A percentile compares a stretch with the other conserved stretches of the same genome.
Evolutionary conservation across 1,140 invertebrate species (phyloP).

Genomic region (Onthophagus taurus): DNA sequence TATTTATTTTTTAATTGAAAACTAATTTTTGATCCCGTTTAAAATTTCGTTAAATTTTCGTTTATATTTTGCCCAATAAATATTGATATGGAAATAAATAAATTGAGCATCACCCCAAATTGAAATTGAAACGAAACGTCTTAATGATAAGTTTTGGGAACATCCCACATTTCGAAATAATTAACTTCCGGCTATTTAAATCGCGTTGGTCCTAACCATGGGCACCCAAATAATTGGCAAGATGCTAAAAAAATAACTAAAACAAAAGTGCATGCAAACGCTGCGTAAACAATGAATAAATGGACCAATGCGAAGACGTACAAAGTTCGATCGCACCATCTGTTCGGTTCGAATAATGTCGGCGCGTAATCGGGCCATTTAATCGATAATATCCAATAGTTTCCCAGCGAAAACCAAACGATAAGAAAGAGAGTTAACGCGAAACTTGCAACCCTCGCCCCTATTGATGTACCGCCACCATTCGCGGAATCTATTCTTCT

Average conservation of each 20-base stretch:
- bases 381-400: slow-evolving; percentile 71
- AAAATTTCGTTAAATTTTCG: no score
- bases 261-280: slow-evolving; percentile 47
- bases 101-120: no score
- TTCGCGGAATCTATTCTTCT: slow-evolving; percentile 47
- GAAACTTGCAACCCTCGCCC: slow-evolving; percentile 39
- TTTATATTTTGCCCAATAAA: no score
- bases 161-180: slow-evolving; percentile 42
- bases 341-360: slow-evolving; percentile 58
- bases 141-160: slow-evolving; percentile 29
- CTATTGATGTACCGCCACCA: slow-evolving; percentile 42
- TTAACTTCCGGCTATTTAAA: slow-evolving; percentile 52
- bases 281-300: slow-evolving; percentile 55
- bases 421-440: slow-evolving; percentile 58
- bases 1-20: no score
- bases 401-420: slow-evolving; percentile 66
- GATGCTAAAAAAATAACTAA: slow-evolving; percentile 49
- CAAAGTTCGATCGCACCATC: slow-evolving; percentile 66
- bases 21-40: no score
- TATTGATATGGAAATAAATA: no score
- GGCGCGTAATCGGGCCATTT: slow-evolving; percentile 62
- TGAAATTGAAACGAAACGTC: no score
- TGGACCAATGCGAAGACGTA: slow-evolving; percentile 71
- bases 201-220: slow-evolving; percentile 49
- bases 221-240: slow-evolving; percentile 58